A percentile compares a stretch with the other conserved stretches of the same genome.
These are phyloP conservation scores for Dryocosmus kuriphilus DNA, from an alignment of 2,888 invertebrate genomes.

Conservation along the genomic window DNA sequence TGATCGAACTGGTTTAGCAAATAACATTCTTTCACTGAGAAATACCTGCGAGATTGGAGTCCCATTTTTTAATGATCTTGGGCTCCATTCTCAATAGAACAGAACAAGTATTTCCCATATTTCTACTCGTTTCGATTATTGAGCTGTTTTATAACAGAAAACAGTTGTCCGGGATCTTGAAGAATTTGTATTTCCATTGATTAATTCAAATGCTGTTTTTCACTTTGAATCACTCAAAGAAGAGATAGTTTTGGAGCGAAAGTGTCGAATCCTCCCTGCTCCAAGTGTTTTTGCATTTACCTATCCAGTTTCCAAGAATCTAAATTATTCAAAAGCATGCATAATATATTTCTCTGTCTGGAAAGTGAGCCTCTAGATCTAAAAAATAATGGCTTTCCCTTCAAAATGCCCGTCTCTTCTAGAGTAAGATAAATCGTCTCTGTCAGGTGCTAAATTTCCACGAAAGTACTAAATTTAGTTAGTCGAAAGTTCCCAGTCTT, in stretches of 20 bases:
- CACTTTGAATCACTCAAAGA: not conserved
- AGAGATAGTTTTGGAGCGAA: not conserved
- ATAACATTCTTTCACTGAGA: slow-evolving; percentile 24
- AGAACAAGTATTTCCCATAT: not conserved
- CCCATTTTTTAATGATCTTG: not conserved
- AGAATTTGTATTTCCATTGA: not conserved
- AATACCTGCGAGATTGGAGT: slow-evolving; percentile 2
- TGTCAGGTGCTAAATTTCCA: slow-evolving; percentile 31
- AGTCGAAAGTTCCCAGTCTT: not conserved
- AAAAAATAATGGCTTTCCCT: slow-evolving; percentile 25
- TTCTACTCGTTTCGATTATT: not conserved
- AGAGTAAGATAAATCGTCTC: slow-evolving; percentile 26
- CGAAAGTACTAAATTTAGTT: slow-evolving; percentile 12
- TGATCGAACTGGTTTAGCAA: slow-evolving; percentile 36
- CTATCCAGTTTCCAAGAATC: slow-evolving; percentile 17
- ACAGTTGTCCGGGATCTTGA: not conserved
- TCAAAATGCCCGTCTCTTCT: slow-evolving; percentile 24
- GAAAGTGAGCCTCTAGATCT: slow-evolving; percentile 36
- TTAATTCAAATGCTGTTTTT: not conserved
- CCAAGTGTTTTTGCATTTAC: not conserved
- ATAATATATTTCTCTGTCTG: slow-evolving; percentile 39
- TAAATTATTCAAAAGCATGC: slow-evolving; percentile 40
- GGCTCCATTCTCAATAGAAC: not conserved
- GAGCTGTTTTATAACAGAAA: no score
- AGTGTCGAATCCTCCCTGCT: not conserved